Evolutionary conservation across 2,113 vertebrate genomes (phyloP), one percentile per base, ranked within the genome.

Genomic region (Isichthys henryi): DNA sequence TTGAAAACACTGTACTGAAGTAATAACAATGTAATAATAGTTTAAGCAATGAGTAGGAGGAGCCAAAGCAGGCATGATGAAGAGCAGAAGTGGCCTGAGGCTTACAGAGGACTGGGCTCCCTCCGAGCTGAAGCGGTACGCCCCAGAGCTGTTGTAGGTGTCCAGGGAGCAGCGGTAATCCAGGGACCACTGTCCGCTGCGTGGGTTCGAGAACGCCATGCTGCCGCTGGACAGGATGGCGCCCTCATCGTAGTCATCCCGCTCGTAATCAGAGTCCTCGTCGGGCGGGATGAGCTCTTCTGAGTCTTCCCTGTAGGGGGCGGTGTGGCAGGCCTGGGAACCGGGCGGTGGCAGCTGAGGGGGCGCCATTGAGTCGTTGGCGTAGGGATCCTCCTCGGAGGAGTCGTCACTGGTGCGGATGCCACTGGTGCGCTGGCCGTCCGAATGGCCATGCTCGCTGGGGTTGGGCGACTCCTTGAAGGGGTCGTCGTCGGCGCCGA

Each of bases 391-490:
- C 90, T 99, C 98, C 92, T 99, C 98, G 0, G 98, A 99, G 0
- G 98, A 99, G 93, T 99, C 98, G 27, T 99, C 98, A 0, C 98
- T 99, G 0, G 97, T 99, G 27, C 98, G 95, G 94, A 99, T 99
- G 83, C 98, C 98, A 2, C 98, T 99, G 0, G 98, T 99, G 10
- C 98, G 96, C 95, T 99, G 98, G 91, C 96, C 96, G 19, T 99
- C 98, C 0, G 97, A 88, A 92, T 98, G 98, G 77, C 97, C 98
- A 0, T 97, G 98, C 93, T 99, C 98, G 2, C 98, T 99, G 0
- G 98, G 97, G 94, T 99, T 99, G 0, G 98, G 98, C 0, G 98
- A 99, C 93, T 99, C 98, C 92, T 99, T 99, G 93, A 98, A 98
- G 9, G 97, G 97, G 1, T 99, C 98, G 0, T 99, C 98, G 2